Evolutionary conservation across 2,797 vertebrate species (phyloP), one percentile per base, ranked within the genome.

Genomic region (Odontamblyopus rebecca): DNA sequence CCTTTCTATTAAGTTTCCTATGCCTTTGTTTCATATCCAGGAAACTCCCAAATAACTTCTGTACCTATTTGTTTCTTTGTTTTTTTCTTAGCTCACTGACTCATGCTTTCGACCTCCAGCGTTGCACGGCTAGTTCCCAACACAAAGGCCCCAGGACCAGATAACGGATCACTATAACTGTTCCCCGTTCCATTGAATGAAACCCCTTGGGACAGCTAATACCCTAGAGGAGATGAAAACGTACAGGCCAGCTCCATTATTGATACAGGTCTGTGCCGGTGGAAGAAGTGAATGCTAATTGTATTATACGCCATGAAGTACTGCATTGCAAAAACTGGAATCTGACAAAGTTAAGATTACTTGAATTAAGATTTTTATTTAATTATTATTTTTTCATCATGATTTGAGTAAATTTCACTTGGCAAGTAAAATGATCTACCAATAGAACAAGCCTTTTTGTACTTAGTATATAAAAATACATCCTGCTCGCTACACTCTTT

Each of bases 241-340:
- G 83, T 76, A 86, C 88, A 75, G 71, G 83, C 79, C 79, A 80
- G 81, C 85, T 88, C 82, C 69, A 85, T 92, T 93, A 93, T 92
- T 93, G 92, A 93, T 89, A 88, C 82, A 89, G 86, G 86, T 91
- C 85, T 73, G 67, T 4, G 6, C 74, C 81, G 88, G 85, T 86
- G 82, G 88, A 88, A 87, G 79, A 38, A 38, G 35, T 38, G 35
- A 9, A 9, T 38, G 35, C 35, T 38, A 38, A 38, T 38, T 38
- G 35, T 38, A 38, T 38, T 38, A 38, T 38, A 38, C 7, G 8
- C 35, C 35, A 9, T 2, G 9, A 9, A 38, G 35, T 9, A 38
- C 35, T 9, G 35, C 35, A 38, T 7, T 38, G 35, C 35, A 38
- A 9, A 38, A 38, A 38, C 8, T 8, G 35, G 9, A 38, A 9